Evolutionary conservation across 2,888 invertebrate genomes (phyloP), one percentile per base, ranked within the genome.

Genomic region (Drosophila suboccidentalis): DNA sequence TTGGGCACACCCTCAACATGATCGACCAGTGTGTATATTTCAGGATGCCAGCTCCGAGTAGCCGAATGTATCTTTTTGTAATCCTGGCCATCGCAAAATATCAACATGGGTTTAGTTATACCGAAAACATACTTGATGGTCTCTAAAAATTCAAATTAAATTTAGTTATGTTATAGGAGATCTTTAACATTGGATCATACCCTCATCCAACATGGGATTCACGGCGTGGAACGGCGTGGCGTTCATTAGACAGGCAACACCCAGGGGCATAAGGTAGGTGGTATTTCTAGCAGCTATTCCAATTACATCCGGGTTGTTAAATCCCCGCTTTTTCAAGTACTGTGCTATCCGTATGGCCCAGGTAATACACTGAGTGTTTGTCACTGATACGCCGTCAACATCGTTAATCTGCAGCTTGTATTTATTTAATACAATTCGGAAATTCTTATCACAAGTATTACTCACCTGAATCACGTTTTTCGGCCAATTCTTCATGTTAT

Each of bases 261-360:
- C 89, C 17, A 91, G 29, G 0, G 91, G 88, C 62, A 90, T 87
- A 1, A 92, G 47, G 44, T 83, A 80, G 8, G 85, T 85, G 3
- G 85, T 78, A 67, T 92, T 91, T 13, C 68, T 78, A 3, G 84
- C 91, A 1, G 80, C 74, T 11, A 91, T 81, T 0, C 91, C 91
- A 51, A 91, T 80, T 2, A 91, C 72, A 67, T 91, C 90, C 46
- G 84, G 85, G 49, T 87, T 76, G 22, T 80, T 75, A 2, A 91
- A 60, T 1, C 88, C 90, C 0, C 90, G 72, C 10, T 75, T 67
- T 51, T 88, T 88, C 2, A 91, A 47, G 5, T 79, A 73, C 70
- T 90, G 89, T 0, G 91, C 91, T 36, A 90, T 79, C 4, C 90
- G 87, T 26, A 91, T 79, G 49, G 85, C 87, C 79, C 89, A 76